Conservation (phyloP, 2,888 invertebrate genomes). For the Alloscopus bannaensis region DNA sequence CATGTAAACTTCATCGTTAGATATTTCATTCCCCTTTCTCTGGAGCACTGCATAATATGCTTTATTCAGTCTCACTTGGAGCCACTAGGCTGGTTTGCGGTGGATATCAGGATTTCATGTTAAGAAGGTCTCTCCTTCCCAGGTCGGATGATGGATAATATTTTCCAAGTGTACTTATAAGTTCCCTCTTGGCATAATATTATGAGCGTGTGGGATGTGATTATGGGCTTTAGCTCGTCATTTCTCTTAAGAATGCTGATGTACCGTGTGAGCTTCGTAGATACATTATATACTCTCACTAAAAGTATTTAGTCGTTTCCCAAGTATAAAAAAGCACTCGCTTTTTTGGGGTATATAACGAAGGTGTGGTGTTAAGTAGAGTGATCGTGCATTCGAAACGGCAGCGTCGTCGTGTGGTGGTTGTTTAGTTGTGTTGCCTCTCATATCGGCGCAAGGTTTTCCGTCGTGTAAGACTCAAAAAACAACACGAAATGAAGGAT, state of each 20-base stretch:
- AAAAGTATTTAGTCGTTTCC: not conserved
- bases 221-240: conserved; percentile 57
- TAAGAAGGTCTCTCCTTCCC: conserved; percentile 17
- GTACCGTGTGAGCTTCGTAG: conserved; percentile 3
- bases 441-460: conserved; percentile 20
- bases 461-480: conserved; percentile 20
- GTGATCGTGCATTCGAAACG: conserved; percentile 36
- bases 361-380: conserved; percentile 8
- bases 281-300: not conserved
- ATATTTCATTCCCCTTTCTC: not conserved
- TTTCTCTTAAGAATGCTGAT: conserved; percentile 56
- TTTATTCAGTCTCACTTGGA: not conserved
- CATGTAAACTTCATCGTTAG: conserved; percentile 25
- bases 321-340: not conserved
- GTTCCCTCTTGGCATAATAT: conserved; percentile 54
- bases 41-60: not conserved
- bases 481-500: conserved; percentile 49
- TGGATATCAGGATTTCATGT: conserved; percentile 44
- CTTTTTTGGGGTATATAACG: not conserved
- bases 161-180: conserved; percentile 46
- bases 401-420: conserved; percentile 7
- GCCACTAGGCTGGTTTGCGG: conserved; percentile 45
- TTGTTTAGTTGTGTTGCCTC: conserved; percentile 12
- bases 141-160: conserved; percentile 42
- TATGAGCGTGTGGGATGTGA: conserved; percentile 59